Conservation (phyloP, 2,797 vertebrate species). For the Ctenosaura bakeri region DNA sequence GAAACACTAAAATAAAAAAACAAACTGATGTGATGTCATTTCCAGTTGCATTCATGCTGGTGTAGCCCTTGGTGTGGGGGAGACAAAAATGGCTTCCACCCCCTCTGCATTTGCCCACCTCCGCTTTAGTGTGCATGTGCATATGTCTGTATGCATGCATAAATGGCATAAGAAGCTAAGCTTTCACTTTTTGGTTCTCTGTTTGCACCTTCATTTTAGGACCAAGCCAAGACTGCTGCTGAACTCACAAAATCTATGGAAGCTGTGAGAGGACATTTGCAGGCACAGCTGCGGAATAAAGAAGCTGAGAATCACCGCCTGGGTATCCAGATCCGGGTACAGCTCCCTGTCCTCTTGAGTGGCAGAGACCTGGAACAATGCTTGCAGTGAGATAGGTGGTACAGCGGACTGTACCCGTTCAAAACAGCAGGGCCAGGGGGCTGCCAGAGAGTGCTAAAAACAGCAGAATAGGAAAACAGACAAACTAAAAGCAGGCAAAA, state of each 20-base stretch:
- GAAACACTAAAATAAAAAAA: too few species aligned
- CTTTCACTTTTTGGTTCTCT: neutral
- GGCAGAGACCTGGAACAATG: accelerated
- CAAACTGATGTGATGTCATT: too few species aligned
- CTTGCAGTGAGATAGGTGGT: too few species aligned
- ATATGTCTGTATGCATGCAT: neutral
- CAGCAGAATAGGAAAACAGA: too few species aligned
- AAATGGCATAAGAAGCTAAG: neutral
- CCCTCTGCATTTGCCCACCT: too few species aligned
- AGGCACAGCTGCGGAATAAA: constrained; percentile 88
- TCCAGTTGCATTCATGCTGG: too few species aligned
- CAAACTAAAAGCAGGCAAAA: too few species aligned
- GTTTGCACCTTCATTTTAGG: constrained; percentile 74
- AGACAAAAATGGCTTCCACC: too few species aligned
- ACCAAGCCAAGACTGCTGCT: constrained; percentile 83
- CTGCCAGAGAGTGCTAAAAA: too few species aligned
- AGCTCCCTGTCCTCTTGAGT: neutral
- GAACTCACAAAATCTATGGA: constrained; percentile 89
- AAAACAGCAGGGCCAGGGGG: neutral
- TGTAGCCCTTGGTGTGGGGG: too few species aligned
- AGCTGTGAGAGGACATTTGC: constrained; percentile 86
- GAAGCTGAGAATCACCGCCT: constrained; percentile 92
- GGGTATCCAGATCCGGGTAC: constrained; percentile 87
- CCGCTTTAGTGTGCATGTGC: too few species aligned
- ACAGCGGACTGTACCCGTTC: neutral